Evolutionary conservation across 2,888 invertebrate genomes (phyloP).

Genomic region (Molanna angustata): DNA sequence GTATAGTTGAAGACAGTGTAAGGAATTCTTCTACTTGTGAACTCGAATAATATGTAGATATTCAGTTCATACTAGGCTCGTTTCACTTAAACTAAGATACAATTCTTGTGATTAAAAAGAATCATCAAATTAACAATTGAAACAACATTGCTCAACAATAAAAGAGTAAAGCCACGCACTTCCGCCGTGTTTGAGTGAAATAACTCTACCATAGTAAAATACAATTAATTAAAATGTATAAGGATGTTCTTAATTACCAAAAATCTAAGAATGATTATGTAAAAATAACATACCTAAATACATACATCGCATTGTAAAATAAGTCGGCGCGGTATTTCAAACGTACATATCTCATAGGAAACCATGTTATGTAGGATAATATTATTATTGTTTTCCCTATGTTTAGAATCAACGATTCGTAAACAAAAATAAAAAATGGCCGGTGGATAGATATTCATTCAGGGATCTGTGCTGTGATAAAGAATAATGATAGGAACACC

Average conservation of each 20-base stretch:
- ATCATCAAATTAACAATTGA: no score
- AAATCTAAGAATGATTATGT: conserved; percentile 27
- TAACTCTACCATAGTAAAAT: conserved; percentile 6
- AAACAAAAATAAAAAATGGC: no score
- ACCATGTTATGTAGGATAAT: conserved; percentile 17
- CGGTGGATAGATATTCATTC: background rate
- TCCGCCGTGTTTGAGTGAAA: conserved; percentile 9
- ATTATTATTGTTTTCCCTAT: conserved; percentile 4
- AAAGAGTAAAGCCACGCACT: conserved; percentile 11
- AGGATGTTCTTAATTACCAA: conserved; percentile 29
- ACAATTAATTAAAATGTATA: conserved; percentile 28
- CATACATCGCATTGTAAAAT: conserved; percentile 11
- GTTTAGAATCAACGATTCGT: background rate
- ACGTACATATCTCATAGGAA: conserved; percentile 20
- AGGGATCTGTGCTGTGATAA: background rate
- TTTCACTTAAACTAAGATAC: no score
- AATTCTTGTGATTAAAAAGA: no score
- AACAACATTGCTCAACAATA: no score
- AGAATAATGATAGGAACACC: background rate
- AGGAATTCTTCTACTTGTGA: no score
- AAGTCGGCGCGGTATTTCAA: conserved; percentile 11
- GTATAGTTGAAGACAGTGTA: no score
- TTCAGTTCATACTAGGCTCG: no score
- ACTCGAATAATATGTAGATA: no score
- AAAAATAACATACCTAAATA: conserved; percentile 23